Conservation (phyloP, 2,888 invertebrate genomes). For the Nymphalis polychloros region DNA sequence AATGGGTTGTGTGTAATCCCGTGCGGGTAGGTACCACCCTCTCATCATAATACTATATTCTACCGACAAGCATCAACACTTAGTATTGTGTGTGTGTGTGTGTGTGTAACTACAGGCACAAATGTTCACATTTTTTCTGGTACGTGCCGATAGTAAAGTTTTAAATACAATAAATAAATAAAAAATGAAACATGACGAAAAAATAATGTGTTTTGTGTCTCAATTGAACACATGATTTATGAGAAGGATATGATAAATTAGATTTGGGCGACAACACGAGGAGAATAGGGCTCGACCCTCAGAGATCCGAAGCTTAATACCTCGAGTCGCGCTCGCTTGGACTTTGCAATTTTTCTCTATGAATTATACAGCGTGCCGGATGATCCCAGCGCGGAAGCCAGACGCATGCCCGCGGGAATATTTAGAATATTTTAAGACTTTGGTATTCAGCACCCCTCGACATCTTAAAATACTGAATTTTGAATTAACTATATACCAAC, state of each 20-base stretch:
- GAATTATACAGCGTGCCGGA: slow-evolving; percentile 37
- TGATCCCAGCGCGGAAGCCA: slow-evolving; percentile 14
- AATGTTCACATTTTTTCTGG: too few relatives aligned
- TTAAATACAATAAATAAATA: slow-evolving; percentile 15
- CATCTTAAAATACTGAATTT: slow-evolving; percentile 17
- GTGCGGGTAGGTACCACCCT: too few relatives aligned
- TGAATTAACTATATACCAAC: slow-evolving; percentile 10
- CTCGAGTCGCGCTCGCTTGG: slow-evolving; percentile 33
- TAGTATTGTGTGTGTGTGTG: too few relatives aligned
- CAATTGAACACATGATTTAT: slow-evolving; percentile 39
- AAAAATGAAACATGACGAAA: background rate
- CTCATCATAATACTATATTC: too few relatives aligned
- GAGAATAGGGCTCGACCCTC: slow-evolving; percentile 19
- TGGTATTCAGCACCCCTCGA: slow-evolving; percentile 17
- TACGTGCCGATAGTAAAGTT: too few relatives aligned
- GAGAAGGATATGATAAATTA: slow-evolving; percentile 39
- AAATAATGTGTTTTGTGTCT: slow-evolving; percentile 25
- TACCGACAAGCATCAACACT: too few relatives aligned
- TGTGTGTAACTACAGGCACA: too few relatives aligned
- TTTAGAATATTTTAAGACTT: slow-evolving; percentile 41
- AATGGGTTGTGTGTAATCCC: too few relatives aligned
- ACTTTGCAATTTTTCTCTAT: slow-evolving; percentile 43
- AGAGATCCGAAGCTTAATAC: slow-evolving; percentile 17
- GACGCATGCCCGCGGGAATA: slow-evolving; percentile 29
- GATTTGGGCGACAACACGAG: slow-evolving; percentile 20